These are phyloP conservation scores for Odocoileus virginianus DNA, from an alignment of 2,113 vertebrate species.

Conservation along the genomic window DNA sequence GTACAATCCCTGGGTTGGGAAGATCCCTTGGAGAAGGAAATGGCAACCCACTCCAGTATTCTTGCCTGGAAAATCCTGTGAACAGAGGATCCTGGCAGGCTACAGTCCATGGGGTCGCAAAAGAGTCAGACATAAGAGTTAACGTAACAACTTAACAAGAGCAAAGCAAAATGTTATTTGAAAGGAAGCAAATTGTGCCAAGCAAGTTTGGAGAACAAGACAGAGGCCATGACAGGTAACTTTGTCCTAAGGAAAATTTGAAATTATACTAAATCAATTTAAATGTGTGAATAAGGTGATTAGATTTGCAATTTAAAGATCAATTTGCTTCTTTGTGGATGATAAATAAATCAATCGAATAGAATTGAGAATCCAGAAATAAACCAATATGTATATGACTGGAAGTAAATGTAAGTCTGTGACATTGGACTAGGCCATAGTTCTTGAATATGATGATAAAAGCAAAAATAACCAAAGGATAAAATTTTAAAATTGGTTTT, in stretches of 20 bases:
- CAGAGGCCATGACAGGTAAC: rapidly evolving
- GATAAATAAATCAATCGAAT: neutral
- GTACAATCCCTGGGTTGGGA: neutral
- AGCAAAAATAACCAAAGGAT: neutral
- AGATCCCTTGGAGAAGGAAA: neutral
- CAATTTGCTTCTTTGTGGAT: neutral
- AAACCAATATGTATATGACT: neutral
- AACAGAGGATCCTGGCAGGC: neutral
- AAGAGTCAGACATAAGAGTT: neutral
- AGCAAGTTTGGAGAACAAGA: neutral
- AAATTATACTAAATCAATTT: neutral
- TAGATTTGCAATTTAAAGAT: neutral
- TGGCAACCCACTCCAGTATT: neutral
- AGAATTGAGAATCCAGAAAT: neutral
- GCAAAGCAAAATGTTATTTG: neutral
- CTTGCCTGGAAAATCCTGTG: neutral
- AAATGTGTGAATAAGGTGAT: neutral
- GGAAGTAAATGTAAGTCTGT: neutral
- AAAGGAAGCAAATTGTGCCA: neutral
- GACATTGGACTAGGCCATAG: neutral
- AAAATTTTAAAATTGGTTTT: neutral
- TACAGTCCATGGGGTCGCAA: neutral
- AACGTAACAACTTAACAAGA: neutral
- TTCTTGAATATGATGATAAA: neutral
- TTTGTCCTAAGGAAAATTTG: neutral